Conservation (phyloP, 2,888 invertebrate genomes). For the Punctoribates punctum region DNA sequence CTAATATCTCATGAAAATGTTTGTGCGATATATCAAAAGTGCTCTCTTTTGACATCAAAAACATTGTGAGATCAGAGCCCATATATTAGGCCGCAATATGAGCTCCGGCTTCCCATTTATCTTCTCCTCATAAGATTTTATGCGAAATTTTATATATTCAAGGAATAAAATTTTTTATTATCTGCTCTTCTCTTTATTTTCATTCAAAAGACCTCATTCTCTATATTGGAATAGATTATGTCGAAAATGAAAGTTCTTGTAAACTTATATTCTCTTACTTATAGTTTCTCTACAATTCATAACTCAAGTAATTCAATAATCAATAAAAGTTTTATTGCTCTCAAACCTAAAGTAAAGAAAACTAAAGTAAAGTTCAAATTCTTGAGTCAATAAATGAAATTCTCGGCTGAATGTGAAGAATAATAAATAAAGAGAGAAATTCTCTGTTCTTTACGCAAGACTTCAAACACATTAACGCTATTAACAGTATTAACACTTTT, state of each 20-base stretch:
- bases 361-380: not conserved
- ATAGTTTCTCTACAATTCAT: not conserved
- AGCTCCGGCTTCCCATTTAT: conserved; percentile 3
- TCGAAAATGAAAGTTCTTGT: not conserved
- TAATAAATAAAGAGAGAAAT: no score
- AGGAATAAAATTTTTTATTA: conserved; percentile 9
- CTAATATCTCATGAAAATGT: conserved; percentile 27
- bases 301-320: conserved; percentile 17
- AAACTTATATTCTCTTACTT: not conserved
- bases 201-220: not conserved
- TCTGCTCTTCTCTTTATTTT: not conserved
- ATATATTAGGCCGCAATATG: conserved; percentile 33
- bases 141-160: conserved; percentile 10
- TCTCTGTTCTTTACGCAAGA: no score
- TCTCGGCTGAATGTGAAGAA: no score
- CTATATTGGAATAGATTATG: conserved; percentile 6
- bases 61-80: conserved; percentile 7
- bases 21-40: conserved; percentile 35
- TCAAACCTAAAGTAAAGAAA: not conserved
- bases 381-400: not conserved
- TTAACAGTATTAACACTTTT: no score
- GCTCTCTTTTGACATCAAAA: conserved; percentile 29
- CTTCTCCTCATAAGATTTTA: conserved; percentile 16
- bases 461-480: no score
- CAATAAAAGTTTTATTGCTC: conserved; percentile 11